Percentiles rank a stretch among this genome's conserved stretches.
These are phyloP conservation scores for Alcedo quadribrachys DNA, from an alignment of 2,797 vertebrate genomes.

Conservation along the genomic window DNA sequence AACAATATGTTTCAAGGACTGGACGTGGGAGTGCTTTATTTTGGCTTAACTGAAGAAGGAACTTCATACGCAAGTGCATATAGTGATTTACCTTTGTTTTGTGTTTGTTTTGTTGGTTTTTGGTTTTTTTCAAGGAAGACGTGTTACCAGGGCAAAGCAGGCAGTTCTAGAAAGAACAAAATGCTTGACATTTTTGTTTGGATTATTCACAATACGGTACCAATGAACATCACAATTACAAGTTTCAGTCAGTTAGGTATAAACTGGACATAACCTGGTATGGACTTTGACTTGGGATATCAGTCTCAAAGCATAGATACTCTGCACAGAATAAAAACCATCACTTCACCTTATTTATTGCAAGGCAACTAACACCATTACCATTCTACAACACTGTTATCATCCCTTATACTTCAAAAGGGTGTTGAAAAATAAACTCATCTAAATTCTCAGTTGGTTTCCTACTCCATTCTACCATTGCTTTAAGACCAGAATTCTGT, in stretches of 20 bases:
- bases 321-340: not conserved
- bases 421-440: not conserved
- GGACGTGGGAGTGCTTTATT: not conserved
- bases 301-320: not conserved
- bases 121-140: not conserved
- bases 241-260: not conserved
- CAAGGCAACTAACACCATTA: not conserved
- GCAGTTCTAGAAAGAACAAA: not conserved
- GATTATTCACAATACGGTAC: not conserved
- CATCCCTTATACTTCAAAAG: not conserved
- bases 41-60: not conserved
- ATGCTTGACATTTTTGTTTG: too few species aligned
- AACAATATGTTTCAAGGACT: not conserved
- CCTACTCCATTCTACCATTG: not conserved
- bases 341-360: not conserved
- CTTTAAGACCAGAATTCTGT: not conserved
- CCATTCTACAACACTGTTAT: not conserved
- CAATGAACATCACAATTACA: not conserved
- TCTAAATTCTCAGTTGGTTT: not conserved
- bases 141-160: not conserved
- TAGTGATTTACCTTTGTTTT: not conserved
- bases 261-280: not conserved
- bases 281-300: not conserved
- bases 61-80: not conserved
- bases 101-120: too few species aligned